Percentiles rank a stretch among this genome's conserved stretches.
These are phyloP conservation scores for Pinna nobilis DNA, from an alignment of 1,140 invertebrate species.

Conservation along the genomic window DNA sequence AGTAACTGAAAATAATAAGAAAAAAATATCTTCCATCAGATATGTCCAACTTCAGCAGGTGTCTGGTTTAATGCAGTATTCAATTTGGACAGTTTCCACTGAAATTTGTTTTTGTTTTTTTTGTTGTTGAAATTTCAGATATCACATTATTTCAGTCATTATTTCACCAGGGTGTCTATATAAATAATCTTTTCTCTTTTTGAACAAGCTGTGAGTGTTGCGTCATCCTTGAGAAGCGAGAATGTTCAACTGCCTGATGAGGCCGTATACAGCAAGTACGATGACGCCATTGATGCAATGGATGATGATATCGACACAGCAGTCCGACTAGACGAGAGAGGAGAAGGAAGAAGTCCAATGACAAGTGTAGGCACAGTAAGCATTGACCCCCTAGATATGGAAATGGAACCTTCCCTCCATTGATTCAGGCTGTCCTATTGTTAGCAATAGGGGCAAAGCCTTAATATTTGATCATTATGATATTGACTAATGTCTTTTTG, in stretches of 20 bases:
- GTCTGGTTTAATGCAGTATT: no score
- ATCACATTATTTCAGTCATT: not conserved
- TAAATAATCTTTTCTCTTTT: conserved; percentile 9
- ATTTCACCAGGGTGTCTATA: not conserved
- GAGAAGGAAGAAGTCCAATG: not conserved
- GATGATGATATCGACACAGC: conserved; percentile 51
- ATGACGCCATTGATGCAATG: conserved; percentile 48
- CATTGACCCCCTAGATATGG: not conserved
- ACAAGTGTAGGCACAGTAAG: conserved; percentile 21
- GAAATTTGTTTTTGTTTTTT: no score
- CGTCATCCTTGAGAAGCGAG: conserved; percentile 53
- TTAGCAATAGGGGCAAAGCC: no score
- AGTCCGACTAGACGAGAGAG: conserved; percentile 23
- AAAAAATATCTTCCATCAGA: no score
- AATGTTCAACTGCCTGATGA: conserved; percentile 53
- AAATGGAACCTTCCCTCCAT: not conserved
- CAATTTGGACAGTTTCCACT: no score
- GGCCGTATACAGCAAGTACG: conserved; percentile 52
- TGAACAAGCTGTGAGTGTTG: conserved; percentile 46
- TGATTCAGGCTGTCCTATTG: no score
- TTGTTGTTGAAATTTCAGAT: not conserved
- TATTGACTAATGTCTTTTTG: no score
- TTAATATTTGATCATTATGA: no score
- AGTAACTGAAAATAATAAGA: no score
- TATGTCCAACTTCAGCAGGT: no score